Percentiles rank a stretch among this genome's conserved stretches.
These are phyloP conservation scores for Podotricha telesiphe DNA, from an alignment of 2,888 invertebrate species.

Conservation along the genomic window DNA sequence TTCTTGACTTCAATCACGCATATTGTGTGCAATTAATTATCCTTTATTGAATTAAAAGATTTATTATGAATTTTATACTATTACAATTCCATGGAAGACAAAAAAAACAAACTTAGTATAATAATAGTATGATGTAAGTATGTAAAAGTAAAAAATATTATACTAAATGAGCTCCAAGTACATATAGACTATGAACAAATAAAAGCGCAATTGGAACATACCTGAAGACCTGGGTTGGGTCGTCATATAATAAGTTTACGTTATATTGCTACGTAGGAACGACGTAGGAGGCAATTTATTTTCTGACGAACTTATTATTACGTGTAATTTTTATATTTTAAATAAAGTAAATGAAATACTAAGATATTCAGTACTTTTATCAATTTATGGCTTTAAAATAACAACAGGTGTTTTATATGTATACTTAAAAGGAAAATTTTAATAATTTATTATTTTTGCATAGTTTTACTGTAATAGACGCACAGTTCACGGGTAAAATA, in stretches of 20 bases:
- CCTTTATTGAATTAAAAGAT: neutral
- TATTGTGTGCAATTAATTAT: neutral
- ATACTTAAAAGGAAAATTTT: neutral
- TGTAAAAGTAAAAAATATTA: neutral
- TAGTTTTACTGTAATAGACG: too few species aligned
- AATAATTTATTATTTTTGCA: too few species aligned
- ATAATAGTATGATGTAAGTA: neutral
- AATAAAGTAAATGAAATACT: conserved; percentile 14
- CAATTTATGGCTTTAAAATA: neutral
- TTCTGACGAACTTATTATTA: conserved; percentile 39
- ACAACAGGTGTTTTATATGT: neutral
- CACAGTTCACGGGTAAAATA: too few species aligned
- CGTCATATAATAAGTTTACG: conserved; percentile 35
- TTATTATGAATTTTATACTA: neutral
- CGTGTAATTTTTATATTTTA: conserved; percentile 19
- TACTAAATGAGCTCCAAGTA: too few species aligned
- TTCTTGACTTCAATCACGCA: conserved; percentile 40
- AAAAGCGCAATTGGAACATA: conserved; percentile 10
- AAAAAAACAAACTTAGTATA: too few species aligned
- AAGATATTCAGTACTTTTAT: conserved; percentile 1
- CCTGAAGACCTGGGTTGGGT: conserved; percentile 18
- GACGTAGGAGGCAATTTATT: conserved; percentile 38
- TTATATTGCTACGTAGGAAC: conserved; percentile 28
- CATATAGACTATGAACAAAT: neutral
- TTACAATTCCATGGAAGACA: too few species aligned